Base-by-base conservation (phyloP, 2,888 invertebrate genomes). In the Dasysyrphus tricinctus region DNA sequence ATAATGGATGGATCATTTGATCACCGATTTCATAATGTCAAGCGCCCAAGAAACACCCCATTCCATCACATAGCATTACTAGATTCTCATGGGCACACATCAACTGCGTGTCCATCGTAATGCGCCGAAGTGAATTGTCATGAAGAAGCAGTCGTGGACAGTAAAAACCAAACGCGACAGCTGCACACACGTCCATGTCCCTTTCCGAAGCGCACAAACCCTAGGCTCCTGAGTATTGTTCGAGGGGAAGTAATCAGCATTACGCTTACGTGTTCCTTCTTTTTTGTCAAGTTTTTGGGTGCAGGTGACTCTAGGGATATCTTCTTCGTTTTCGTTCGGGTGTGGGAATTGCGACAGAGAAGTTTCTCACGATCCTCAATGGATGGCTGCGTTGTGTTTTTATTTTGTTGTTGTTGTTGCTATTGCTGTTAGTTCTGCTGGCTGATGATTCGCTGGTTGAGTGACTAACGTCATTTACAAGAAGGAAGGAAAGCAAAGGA, bases 321-420 rank as follows among this genome's bases (percentile, higher is more conserved):
- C 56, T 73, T 78, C 79, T 51, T 69, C 57, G 70, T 69, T 63
- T 57, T 69, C 32, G 70, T 65, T 63, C 76, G 83, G 89, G 91
- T 92, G 92, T 92, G 92, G 92, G 92, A 92, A 92, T 92, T 90
- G 90, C 89, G 90, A 90, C 89, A 91, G 91, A 90, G 90, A 91
- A 92, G 91, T 92, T 92, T 92, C 92, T 92, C 92, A 92, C 92
- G 92, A 92, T 92, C 90, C 89, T 83, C 89, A 88, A 88, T 88
- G 88, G 89, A 83, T 88, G 88, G 88, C 81, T 88, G 83, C 83
- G 79, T 78, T 83, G 63, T 78, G 73, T 59, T 70, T 65, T 67
- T 86, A 77, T 72, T 83, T 56, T 24, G 24, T 73, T 75, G 75
- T 73, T 75, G 75, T 79, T 70, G 57, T 81, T 77, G 29, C 39